phyloP scores from a whole-genome alignment of 1,140 invertebrate genomes.

The Phymastichus coffea region DNA sequence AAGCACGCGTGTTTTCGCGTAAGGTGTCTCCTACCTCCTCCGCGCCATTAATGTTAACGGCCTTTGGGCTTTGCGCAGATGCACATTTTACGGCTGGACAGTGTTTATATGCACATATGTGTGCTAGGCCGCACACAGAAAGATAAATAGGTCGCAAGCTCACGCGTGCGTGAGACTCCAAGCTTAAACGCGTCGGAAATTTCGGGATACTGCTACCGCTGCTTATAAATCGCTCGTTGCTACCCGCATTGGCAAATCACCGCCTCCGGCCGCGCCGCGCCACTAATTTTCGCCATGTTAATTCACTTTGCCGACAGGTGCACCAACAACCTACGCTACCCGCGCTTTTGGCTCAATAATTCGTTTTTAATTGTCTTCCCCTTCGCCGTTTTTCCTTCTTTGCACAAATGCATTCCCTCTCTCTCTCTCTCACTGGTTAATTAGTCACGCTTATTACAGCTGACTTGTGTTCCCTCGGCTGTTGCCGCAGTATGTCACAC shows the following conservation, averaged over 20 bases:
- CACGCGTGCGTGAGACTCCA: neutral
- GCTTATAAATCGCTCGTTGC: neutral
- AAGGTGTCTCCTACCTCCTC: no score
- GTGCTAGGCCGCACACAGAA: neutral
- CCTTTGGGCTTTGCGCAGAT: no score
- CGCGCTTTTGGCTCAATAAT: no score
- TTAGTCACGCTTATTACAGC: no score
- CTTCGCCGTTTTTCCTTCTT: no score
- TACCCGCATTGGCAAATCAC: neutral
- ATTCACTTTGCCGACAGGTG: slow-evolving; percentile 1
- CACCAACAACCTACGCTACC: no score
- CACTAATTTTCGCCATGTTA: neutral
- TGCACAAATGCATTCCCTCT: no score
- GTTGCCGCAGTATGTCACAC: no score
- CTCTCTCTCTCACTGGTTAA: no score
- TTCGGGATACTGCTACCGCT: neutral
- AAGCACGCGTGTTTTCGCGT: slow-evolving; percentile 3
- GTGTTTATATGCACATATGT: neutral
- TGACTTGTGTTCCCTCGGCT: no score
- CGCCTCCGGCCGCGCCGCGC: no score
- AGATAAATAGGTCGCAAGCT: neutral
- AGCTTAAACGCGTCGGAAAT: neutral
- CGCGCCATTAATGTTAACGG: slow-evolving; percentile 7
- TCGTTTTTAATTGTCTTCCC: no score
- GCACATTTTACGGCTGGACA: slow-evolving; percentile 1